A percentile compares a stretch with the other conserved stretches of the same genome.
These are phyloP conservation scores for Spodoptera picta DNA, from an alignment of 2,888 invertebrate species.

Conservation along the genomic window DNA sequence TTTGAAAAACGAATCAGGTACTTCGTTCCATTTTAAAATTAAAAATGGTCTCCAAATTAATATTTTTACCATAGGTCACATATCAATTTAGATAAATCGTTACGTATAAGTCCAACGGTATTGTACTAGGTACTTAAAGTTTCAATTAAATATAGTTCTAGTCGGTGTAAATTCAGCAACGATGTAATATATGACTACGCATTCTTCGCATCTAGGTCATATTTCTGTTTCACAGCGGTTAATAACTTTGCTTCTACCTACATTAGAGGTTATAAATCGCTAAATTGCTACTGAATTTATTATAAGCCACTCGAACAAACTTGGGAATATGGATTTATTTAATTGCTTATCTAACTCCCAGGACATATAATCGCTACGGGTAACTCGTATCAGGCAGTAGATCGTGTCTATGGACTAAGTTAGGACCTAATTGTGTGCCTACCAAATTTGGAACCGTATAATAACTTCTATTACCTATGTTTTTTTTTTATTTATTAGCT, in stretches of 20 bases:
- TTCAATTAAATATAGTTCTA: conserved; percentile 18
- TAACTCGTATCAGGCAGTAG: conserved; percentile 7
- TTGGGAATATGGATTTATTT: conserved; percentile 43
- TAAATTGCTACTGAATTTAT: conserved; percentile 52
- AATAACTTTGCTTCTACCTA: conserved; percentile 39
- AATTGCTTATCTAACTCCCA: conserved; percentile 34
- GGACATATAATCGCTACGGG: conserved; percentile 18
- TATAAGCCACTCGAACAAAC: conserved; percentile 37
- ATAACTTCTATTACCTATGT: not conserved
- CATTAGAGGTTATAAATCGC: conserved; percentile 44
- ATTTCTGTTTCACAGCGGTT: conserved; percentile 32
- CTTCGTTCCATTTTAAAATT: too few species aligned
- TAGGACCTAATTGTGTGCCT: conserved; percentile 1
- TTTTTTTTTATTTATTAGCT: conserved; percentile 20
- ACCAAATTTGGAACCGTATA: not conserved
- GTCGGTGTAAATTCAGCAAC: conserved; percentile 19
- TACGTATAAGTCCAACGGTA: too few species aligned
- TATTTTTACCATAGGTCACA: too few species aligned
- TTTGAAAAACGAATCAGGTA: too few species aligned
- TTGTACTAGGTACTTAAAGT: conserved; percentile 1
- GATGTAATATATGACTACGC: conserved; percentile 34
- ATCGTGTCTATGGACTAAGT: not conserved
- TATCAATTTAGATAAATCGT: too few species aligned
- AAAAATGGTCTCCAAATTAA: too few species aligned
- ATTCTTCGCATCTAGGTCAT: conserved; percentile 43